These are phyloP conservation scores for Tupiocoris notatus DNA, from an alignment of 2,888 invertebrate genomes.

Conservation along the genomic window DNA sequence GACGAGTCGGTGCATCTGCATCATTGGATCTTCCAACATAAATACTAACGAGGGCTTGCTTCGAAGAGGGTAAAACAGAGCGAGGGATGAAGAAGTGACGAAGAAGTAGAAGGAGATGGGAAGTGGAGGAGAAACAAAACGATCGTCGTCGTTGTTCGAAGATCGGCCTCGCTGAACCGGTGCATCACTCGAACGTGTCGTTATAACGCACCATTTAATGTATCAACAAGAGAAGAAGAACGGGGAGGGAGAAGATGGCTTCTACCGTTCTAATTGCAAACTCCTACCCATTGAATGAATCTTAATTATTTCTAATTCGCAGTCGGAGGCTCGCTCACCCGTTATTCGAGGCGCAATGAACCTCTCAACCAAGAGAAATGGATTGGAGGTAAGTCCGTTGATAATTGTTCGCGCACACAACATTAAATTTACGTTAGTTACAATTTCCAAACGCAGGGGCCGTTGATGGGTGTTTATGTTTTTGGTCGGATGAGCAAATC, in stretches of 20 bases:
- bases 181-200: slow-evolving; percentile 39
- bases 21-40: no score
- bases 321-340: slow-evolving; percentile 30
- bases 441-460: slow-evolving; percentile 34
- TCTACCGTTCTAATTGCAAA: slow-evolving; percentile 41
- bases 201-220: slow-evolving; percentile 41
- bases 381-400: slow-evolving; percentile 41
- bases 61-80: not conserved
- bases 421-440: slow-evolving; percentile 40
- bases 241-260: slow-evolving; percentile 33
- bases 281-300: slow-evolving; percentile 43
- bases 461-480: slow-evolving; percentile 21
- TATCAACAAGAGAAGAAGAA: slow-evolving; percentile 42
- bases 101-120: not conserved
- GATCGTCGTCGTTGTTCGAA: not conserved
- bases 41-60: not conserved
- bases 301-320: slow-evolving; percentile 43
- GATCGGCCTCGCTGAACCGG: not conserved
- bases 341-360: slow-evolving; percentile 33
- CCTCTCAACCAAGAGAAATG: slow-evolving; percentile 42
- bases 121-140: not conserved
- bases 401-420: slow-evolving; percentile 34
- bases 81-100: not conserved
- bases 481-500: slow-evolving; percentile 36
- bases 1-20: no score